A percentile compares a stretch with the other conserved stretches of the same genome.
Evolutionary conservation across 2,797 vertebrate species (phyloP).

Genomic region (Tiaroga cobitis): DNA sequence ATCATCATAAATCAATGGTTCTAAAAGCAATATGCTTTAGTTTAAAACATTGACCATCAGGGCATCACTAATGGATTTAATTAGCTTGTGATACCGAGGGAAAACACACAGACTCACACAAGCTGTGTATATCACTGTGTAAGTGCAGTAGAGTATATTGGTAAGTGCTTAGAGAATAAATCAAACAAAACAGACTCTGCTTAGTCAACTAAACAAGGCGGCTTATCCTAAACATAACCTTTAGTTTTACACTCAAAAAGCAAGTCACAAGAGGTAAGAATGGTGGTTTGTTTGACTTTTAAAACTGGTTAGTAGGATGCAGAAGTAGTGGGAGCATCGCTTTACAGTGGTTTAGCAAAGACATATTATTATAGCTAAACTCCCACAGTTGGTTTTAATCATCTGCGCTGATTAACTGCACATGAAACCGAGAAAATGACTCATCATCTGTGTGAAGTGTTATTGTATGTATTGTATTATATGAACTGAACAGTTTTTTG

Average conservation of each 20-base stretch:
- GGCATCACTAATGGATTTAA: neutral
- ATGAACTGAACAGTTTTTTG: neutral
- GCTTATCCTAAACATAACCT: neutral
- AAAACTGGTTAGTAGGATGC: conserved; percentile 13
- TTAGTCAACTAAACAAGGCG: neutral
- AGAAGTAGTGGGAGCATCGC: neutral
- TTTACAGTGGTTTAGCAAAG: conserved; percentile 25
- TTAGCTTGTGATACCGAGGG: neutral
- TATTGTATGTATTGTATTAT: neutral
- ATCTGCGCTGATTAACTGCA: neutral
- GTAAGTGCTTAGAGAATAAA: neutral
- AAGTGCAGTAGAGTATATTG: neutral
- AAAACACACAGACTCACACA: neutral
- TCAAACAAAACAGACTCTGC: neutral
- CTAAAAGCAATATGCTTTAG: neutral
- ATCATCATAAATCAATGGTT: neutral
- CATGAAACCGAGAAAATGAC: conserved; percentile 36
- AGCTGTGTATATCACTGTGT: neutral
- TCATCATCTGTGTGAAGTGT: neutral
- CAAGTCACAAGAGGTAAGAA: conserved; percentile 12
- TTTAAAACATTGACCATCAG: neutral
- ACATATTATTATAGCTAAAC: conserved; percentile 1
- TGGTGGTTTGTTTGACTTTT: conserved; percentile 38
- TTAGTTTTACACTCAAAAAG: conserved; percentile 15
- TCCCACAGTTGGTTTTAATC: conserved; percentile 20